Percentiles rank a stretch among this genome's conserved stretches.
Evolutionary conservation across 2,888 invertebrate species (phyloP).

Genomic region (Sylvicola fuscatus): DNA sequence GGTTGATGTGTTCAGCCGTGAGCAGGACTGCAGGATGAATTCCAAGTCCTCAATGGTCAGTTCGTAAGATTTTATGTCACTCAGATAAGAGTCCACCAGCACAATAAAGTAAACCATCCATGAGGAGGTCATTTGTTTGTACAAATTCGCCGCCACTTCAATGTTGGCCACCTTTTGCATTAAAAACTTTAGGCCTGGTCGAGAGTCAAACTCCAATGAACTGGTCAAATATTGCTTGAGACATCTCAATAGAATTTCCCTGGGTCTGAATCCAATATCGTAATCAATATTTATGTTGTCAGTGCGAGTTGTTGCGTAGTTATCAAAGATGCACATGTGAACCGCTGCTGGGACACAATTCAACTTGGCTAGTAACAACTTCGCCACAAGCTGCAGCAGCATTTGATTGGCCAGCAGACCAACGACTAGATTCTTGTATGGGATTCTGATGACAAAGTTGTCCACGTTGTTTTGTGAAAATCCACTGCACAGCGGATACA

Average conservation of each 20-base stretch:
- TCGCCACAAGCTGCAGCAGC: constrained; percentile 76
- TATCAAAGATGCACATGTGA: constrained; percentile 25
- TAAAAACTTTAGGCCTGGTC: constrained; percentile 83
- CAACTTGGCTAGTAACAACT: constrained; percentile 60
- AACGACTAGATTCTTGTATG: constrained; percentile 70
- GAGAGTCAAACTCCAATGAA: constrained; percentile 68
- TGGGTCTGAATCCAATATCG: constrained; percentile 25
- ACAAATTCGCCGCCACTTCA: constrained; percentile 73
- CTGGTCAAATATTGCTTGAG: constrained; percentile 64
- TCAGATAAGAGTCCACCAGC: constrained; percentile 64
- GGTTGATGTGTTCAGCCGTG: constrained; percentile 29
- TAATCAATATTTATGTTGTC: constrained; percentile 19
- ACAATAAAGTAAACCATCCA: constrained; percentile 80
- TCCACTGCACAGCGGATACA: constrained; percentile 57
- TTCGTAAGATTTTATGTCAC: constrained; percentile 42
- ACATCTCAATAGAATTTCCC: constrained; percentile 50
- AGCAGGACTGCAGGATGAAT: constrained; percentile 38
- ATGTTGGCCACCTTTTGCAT: constrained; percentile 82
- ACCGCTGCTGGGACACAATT: constrained; percentile 36
- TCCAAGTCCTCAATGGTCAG: constrained; percentile 38
- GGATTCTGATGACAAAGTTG: constrained; percentile 61
- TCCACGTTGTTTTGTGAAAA: constrained; percentile 47
- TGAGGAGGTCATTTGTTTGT: constrained; percentile 78
- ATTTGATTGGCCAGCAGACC: constrained; percentile 84
- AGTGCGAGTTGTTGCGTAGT: constrained; percentile 25